phyloP scores from a whole-genome alignment of 2,888 invertebrate genomes.

The Nysson spinosus region DNA sequence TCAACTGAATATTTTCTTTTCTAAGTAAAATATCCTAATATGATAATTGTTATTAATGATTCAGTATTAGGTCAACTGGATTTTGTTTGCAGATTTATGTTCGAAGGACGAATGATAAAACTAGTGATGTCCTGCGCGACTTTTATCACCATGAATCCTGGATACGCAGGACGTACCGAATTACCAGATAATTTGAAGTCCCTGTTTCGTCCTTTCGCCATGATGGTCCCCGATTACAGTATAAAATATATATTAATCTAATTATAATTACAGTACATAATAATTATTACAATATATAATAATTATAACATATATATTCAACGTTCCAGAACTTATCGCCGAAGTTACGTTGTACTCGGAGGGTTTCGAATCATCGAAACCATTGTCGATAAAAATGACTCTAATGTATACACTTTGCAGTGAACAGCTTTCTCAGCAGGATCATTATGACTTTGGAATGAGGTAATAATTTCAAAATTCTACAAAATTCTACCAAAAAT shows the following conservation, averaged over 20 bases:
- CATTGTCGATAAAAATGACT: conserved; percentile 93
- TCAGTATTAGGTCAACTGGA: too few species aligned
- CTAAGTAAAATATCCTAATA: too few species aligned
- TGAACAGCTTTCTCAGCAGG: conserved; percentile 93
- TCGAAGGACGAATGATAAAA: conserved; percentile 93
- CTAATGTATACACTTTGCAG: conserved; percentile 95
- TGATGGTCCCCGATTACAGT: conserved; percentile 97
- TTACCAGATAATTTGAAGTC: conserved; percentile 93
- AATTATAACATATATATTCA: background rate
- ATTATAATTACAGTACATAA: too few species aligned
- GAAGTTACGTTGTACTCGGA: conserved; percentile 96
- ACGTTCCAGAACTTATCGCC: conserved; percentile 84
- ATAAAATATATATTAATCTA: too few species aligned
- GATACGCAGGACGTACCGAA: conserved; percentile 93
- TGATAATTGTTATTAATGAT: too few species aligned
- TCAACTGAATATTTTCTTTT: too few species aligned
- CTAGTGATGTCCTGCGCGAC: conserved; percentile 88
- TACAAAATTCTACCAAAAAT: too few species aligned
- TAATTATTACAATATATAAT: background rate
- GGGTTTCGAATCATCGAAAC: conserved; percentile 92
- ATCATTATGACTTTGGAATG: conserved; percentile 96
- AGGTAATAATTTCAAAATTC: conserved; percentile 67
- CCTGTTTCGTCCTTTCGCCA: conserved; percentile 90
- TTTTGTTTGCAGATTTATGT: conserved; percentile 84
- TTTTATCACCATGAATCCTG: conserved; percentile 95